Base-by-base conservation (phyloP, 2,888 invertebrate species). In the Diarsia dahlii region DNA sequence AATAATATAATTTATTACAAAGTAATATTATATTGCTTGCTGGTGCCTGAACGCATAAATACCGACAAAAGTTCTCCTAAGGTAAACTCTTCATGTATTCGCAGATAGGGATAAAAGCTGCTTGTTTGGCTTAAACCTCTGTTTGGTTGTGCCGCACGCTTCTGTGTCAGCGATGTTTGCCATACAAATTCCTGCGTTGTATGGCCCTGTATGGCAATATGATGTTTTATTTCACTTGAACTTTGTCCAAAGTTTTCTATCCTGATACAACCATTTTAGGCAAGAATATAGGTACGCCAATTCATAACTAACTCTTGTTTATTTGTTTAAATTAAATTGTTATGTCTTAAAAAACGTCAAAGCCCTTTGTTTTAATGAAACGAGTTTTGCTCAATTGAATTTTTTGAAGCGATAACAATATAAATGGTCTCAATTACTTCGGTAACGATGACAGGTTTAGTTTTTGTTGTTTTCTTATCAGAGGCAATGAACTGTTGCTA, bases 381-480 rank as follows among this genome's bases (percentile, higher is more conserved):
- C 76, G 18, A 50, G 82, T 82, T 81, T 78, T 58, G 12, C 39
- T 65, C 73, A 74, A 74, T 73, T 74, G 65, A 75, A 72, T 86
- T 72, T 74, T 69, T 71, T 83, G 67, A 50, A 71, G 62, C 58
- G 88, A 86, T 86, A 83, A 71, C 71, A 76, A 74, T 77, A 84
- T 80, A 76, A 88, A 84, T 78, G 68, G 67, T 87, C 77, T 74
- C 76, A 81, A 88, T 86, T 88, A 88, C n/a, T 78, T 28, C 28
- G 78, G 64, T 86, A 86, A 70, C 52, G 67, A 64, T 69, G 63
- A 76, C 70, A 46, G 76, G 48, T 81, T 73, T 82, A 73, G 74
- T 84, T 87, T 75, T 65, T 71, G 67, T 82, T 74, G 45, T 48
- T 28, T 18, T 62, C 23, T 79, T 86, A 86, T 87, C 84, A 65